Percentiles rank a stretch among this genome's conserved stretches.
Conservation (phyloP, 2,888 invertebrate genomes). For the Agrilus cyanescens region DNA sequence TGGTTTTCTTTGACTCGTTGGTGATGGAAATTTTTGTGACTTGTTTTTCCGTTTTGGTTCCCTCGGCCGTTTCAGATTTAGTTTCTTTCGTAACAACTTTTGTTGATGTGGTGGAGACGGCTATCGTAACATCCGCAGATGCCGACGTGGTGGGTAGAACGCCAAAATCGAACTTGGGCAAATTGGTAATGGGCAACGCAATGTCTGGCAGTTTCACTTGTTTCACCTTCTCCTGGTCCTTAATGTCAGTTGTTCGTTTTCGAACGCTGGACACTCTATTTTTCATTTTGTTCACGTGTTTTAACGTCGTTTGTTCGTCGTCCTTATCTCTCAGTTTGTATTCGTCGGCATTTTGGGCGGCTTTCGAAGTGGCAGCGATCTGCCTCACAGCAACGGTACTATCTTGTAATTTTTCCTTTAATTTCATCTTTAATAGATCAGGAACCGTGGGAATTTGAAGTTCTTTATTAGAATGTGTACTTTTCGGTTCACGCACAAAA, state of each 20-base stretch:
- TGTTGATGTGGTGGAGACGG: slow-evolving; percentile 3
- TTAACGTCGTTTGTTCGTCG: slow-evolving; percentile 19
- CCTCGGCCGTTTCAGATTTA: slow-evolving; percentile 3
- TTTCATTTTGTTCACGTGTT: slow-evolving; percentile 36
- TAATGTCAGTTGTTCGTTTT: slow-evolving; percentile 14
- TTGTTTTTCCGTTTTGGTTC: slow-evolving; percentile 5
- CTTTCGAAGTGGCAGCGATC: slow-evolving; percentile 44
- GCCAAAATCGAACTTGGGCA: slow-evolving; percentile 45
- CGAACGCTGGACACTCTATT: slow-evolving; percentile 28
- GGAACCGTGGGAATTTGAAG: slow-evolving; percentile 51
- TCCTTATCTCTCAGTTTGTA: slow-evolving; percentile 23
- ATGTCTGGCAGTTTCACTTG: slow-evolving; percentile 41
- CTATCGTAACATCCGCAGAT: slow-evolving; percentile 5
- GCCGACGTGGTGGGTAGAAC: slow-evolving; percentile 23
- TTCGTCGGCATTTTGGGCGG: slow-evolving; percentile 29
- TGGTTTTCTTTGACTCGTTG: background rate
- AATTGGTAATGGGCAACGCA: slow-evolving; percentile 42
- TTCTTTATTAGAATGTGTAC: slow-evolving; percentile 30
- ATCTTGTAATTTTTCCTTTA: slow-evolving; percentile 45
- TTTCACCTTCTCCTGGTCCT: slow-evolving; percentile 33
- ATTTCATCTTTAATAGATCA: slow-evolving; percentile 48
- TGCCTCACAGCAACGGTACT: slow-evolving; percentile 50
- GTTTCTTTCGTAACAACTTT: slow-evolving; percentile 4
- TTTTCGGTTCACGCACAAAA: slow-evolving; percentile 18
- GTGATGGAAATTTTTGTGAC: slow-evolving; percentile 2